Evolutionary conservation across 30 jellyfish, hydroid and myxozoan species (phyloP), one percentile per base, ranked within the genome.

Genomic region (Nemopilema nomurai): DNA sequence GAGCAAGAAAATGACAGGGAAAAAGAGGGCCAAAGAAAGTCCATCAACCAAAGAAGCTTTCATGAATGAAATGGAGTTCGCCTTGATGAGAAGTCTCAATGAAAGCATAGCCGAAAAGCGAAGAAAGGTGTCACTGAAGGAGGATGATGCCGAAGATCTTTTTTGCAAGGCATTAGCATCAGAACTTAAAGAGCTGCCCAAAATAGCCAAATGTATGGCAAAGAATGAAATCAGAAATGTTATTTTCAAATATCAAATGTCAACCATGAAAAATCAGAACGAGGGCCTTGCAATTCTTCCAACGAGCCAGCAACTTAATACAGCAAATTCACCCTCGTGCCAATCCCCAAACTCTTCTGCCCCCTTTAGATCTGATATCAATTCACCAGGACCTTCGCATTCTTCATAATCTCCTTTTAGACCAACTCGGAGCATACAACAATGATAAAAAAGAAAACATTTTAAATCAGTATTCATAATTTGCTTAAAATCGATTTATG

Each of bases 191-290:
- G 18, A 63, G 7, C 18, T 63, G 7, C 18, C n/a, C n/a, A n/a
- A n/a, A 3, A n/a, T 1, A 3, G 7, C 18, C 72, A 63, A 63
- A 18, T n/a, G 7, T n/a, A 63, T 63, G 72, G 51, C 8, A 70
- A 17, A 20, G 22, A 7, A 71, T 63, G 91, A 82, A 30, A 70
- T 82, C 31, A 33, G 91, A 41, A 82, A 82, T 57, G 85, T 52
- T 27, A 18, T 82, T 20, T 67, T 82, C 23, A 82, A 82, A 25
- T 71, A 82, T 23, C 91, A 82, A 53, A 82, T 82, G 84, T 64
- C 91, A 13, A n/a, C 29, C 72, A 63, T 63, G 72, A 63, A 24
- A 63, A 63, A 63, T 63, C 72, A 63, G 72, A 63, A 63, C 29
- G 72, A 63, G 29, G 27, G 72, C 72, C 18, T 63, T 24, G 29